phyloP scores from a whole-genome alignment of 2,113 vertebrate species.

The Condylura cristata region DNA sequence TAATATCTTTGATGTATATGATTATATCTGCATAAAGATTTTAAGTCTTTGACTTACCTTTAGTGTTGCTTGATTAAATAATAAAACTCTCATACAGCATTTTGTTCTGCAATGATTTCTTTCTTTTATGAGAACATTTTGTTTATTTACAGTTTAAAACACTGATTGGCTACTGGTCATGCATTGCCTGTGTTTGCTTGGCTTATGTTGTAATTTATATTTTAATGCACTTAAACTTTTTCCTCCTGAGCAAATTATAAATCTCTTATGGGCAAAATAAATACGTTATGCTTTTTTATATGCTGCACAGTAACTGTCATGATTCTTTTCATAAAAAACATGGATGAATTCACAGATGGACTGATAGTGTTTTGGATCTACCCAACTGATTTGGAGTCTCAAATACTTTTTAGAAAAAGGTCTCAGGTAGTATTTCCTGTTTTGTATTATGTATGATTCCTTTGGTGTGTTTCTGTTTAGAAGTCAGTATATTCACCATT shows the following conservation, averaged over 20 bases:
- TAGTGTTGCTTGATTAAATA: neutral
- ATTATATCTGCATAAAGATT: neutral
- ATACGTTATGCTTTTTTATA: neutral
- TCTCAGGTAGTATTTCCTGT: neutral
- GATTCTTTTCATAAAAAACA: neutral
- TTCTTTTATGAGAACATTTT: neutral
- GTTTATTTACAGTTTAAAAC: neutral
- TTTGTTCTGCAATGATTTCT: neutral
- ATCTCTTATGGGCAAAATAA: neutral
- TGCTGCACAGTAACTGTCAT: neutral
- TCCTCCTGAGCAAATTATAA: neutral
- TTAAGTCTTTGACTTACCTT: neutral
- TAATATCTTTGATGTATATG: neutral
- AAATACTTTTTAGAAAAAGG: neutral
- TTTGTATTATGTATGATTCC: neutral
- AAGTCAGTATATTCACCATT: neutral
- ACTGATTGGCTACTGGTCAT: neutral
- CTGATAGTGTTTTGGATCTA: neutral
- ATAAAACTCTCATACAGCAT: neutral
- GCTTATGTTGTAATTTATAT: neutral
- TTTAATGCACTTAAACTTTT: neutral
- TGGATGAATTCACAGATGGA: neutral
- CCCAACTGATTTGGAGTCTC: neutral
- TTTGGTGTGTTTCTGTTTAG: neutral
- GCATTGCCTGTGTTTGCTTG: neutral